phyloP scores from a whole-genome alignment of 2,888 invertebrate species.

The Lacanobia oleracea region DNA sequence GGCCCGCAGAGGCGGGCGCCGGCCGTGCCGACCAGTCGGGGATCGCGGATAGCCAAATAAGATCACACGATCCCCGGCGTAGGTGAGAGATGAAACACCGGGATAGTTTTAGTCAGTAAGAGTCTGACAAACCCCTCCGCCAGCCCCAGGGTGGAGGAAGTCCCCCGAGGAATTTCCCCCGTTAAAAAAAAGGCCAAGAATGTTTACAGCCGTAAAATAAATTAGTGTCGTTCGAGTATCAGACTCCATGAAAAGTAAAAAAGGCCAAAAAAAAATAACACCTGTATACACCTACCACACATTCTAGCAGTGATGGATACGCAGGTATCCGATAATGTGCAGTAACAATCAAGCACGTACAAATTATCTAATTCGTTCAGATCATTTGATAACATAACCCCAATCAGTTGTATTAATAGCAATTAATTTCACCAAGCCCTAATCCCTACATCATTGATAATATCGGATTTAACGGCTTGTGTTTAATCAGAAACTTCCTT shows the following conservation, averaged over 20 bases:
- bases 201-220: too few relatives aligned
- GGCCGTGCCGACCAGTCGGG: too few relatives aligned
- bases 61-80: too few relatives aligned
- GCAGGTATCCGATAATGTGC: slow-evolving; percentile 65
- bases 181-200: too few relatives aligned
- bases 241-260: background rate
- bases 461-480: background rate
- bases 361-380: slow-evolving; percentile 69
- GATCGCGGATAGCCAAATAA: too few relatives aligned
- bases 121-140: too few relatives aligned
- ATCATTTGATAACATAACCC: slow-evolving; percentile 44
- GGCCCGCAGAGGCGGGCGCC: too few relatives aligned
- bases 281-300: slow-evolving; percentile 57
- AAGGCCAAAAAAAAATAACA: background rate
- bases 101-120: too few relatives aligned
- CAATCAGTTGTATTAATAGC: slow-evolving; percentile 29
- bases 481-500: background rate
- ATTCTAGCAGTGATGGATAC: background rate
- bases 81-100: too few relatives aligned
- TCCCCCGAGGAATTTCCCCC: too few relatives aligned
- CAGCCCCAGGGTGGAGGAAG: too few relatives aligned
- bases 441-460: slow-evolving; percentile 16
- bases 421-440: slow-evolving; percentile 19
- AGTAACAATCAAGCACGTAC: slow-evolving; percentile 78
- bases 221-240: too few relatives aligned